These are phyloP conservation scores for Paramormyrops kingsleyae DNA, from an alignment of 2,113 vertebrate genomes.

Conservation along the genomic window DNA sequence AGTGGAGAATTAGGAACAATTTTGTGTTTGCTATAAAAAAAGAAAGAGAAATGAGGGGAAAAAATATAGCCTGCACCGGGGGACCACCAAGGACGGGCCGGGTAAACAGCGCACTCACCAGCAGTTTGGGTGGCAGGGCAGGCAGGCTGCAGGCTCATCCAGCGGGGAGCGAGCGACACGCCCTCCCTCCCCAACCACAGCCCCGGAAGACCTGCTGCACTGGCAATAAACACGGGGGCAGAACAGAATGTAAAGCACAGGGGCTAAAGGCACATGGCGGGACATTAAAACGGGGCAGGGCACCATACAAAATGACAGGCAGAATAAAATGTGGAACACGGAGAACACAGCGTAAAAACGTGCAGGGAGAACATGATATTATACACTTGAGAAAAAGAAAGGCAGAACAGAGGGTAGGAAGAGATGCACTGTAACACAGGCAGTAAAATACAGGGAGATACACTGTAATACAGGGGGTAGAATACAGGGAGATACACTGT, in stretches of 20 bases:
- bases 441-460: neutral
- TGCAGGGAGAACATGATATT: neutral
- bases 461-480: neutral
- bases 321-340: neutral
- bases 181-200: neutral
- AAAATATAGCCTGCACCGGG: slow-evolving; percentile 70
- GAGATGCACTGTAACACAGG: neutral
- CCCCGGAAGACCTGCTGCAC: neutral
- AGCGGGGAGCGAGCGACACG: neutral
- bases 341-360: neutral
- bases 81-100: slow-evolving; percentile 68
- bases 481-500: neutral
- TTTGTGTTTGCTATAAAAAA: slow-evolving; percentile 75
- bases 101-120: slow-evolving; percentile 42
- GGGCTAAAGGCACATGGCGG: neutral
- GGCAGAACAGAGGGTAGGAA: neutral
- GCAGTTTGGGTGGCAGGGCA: slow-evolving; percentile 67
- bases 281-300: neutral
- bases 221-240: neutral
- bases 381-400: neutral
- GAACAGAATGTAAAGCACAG: neutral
- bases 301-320: neutral
- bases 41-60: slow-evolving; percentile 57
- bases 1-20: slow-evolving; percentile 77
- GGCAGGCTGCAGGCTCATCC: slow-evolving; percentile 1